Percentiles rank a stretch among this genome's conserved stretches.
Evolutionary conservation across 2,113 vertebrate genomes (phyloP).

Genomic region (Arizona elegans): DNA sequence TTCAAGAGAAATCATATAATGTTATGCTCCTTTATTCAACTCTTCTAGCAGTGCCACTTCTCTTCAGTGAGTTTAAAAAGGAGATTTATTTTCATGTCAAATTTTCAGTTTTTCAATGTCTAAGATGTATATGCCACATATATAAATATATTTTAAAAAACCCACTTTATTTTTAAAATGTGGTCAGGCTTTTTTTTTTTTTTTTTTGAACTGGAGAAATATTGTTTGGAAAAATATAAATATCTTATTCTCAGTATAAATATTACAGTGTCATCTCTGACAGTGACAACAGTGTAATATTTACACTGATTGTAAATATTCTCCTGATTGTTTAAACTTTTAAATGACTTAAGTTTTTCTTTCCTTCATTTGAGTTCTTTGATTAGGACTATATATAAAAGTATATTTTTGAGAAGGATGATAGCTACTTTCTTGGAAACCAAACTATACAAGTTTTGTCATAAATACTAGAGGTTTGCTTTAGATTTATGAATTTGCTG

Average conservation of each 20-base stretch:
- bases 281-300: neutral
- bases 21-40: neutral
- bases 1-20: neutral
- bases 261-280: neutral
- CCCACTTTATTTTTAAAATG: neutral
- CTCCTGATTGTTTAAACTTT: neutral
- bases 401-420: neutral
- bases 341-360: too few species aligned
- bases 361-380: neutral
- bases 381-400: neutral
- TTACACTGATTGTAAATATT: neutral
- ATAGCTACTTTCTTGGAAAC: neutral
- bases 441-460: neutral
- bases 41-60: neutral
- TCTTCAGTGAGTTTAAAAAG: neutral
- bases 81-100: neutral
- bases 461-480: neutral
- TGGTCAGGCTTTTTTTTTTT: too few species aligned
- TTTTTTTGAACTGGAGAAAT: neutral
- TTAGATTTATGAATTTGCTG: neutral
- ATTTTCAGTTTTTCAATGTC: neutral
- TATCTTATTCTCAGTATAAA: neutral
- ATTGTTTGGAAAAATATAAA: neutral
- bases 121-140: neutral
- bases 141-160: neutral